phyloP scores from a whole-genome alignment of 2,797 vertebrate genomes.

The Acomys russatus region DNA sequence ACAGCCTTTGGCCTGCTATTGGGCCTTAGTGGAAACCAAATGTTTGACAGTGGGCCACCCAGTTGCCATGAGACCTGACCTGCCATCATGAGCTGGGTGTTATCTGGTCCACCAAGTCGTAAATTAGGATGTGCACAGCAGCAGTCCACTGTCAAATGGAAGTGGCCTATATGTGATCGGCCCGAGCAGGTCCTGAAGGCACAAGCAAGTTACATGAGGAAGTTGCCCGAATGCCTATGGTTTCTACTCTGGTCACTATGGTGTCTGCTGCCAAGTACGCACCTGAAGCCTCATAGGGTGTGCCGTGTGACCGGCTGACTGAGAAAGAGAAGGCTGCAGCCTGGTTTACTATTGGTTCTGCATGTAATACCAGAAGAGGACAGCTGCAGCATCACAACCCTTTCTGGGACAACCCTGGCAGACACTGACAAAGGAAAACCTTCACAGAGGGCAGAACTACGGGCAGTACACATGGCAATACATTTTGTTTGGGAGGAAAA shows the following conservation, averaged over 20 bases:
- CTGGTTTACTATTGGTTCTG: background rate
- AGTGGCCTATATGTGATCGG: background rate
- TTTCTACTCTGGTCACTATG: background rate
- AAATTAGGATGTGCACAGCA: background rate
- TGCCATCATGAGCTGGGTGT: background rate
- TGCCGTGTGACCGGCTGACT: background rate
- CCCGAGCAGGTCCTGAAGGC: background rate
- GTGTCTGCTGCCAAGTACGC: background rate
- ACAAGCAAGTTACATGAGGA: too few species aligned
- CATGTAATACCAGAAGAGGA: background rate
- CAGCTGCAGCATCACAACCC: background rate
- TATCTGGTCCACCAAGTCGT: background rate
- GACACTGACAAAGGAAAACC: background rate
- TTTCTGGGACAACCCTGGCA: background rate
- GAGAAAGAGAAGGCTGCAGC: background rate
- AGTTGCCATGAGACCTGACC: background rate
- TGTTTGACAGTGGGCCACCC: background rate
- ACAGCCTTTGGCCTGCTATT: background rate
- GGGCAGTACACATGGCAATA: background rate
- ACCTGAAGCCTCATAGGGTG: background rate
- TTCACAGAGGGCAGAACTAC: background rate
- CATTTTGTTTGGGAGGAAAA: background rate
- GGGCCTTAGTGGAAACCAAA: background rate
- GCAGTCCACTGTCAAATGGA: background rate
- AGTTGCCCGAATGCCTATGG: too few species aligned